Evolutionary conservation across 2,113 vertebrate genomes (phyloP), one percentile per base, ranked within the genome.

Genomic region (Cephalophus harveyi): DNA sequence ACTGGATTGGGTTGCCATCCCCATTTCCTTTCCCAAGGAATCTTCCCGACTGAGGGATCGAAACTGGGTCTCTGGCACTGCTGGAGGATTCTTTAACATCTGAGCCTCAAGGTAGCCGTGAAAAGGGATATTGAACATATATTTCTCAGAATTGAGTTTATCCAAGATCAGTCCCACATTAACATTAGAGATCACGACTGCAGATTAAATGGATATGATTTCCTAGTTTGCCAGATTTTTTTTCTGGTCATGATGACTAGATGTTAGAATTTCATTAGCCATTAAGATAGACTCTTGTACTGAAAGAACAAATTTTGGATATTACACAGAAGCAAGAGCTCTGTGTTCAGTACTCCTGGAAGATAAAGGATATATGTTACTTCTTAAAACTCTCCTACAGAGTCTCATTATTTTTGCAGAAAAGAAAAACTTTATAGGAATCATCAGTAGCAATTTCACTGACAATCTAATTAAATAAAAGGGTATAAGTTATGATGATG

Each of bases 191-290:
- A 52, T 83, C n/a, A 60, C 9, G 62, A 52, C 76, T 83, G n/a
- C 15, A 52, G n/a, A 92, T 83, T 43, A 89, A 74, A 74, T 62
- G 28, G 15, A 76, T n/a, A 76, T 30, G 15, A 76, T 74, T 54
- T 83, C 8, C 62, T 43, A n/a, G 43, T 76, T 93, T 74, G 28
- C 54, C 19, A 92, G 76, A 46, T 27, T 17, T 12, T 14, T 74
- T 74, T 27, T 64, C 59, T 52, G 30, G 33, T 57, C 84, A 52
- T 76, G 76, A 33, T 54, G 33, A 43, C 43, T 30, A 52, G 27
- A 86, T 59, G 30, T 87, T 55, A 87, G 87, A 95, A 85, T 76
- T 52, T 54, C 64, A 43, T 85, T 78, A 85, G 81, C 81, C 48
- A 2, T 91, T 76, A 60, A 60, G 33, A 27, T 7, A 12, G 43